phyloP scores from a whole-genome alignment of 2,113 vertebrate genomes.

The Peromyscus polionotus region DNA sequence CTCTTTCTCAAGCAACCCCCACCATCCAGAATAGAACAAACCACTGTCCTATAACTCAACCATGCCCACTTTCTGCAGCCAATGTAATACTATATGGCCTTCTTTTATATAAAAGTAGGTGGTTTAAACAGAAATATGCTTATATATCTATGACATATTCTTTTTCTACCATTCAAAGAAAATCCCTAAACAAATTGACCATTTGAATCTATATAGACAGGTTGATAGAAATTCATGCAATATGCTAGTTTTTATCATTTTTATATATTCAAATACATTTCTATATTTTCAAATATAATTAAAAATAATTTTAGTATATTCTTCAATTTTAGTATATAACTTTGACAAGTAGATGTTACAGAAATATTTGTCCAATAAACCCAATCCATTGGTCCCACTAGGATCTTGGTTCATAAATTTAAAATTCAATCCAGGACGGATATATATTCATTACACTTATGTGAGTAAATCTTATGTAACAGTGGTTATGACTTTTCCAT shows the following conservation, averaged over 20 bases:
- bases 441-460: neutral
- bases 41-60: neutral
- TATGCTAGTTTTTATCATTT: slow-evolving; percentile 7
- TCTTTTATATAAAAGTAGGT: slow-evolving; percentile 43
- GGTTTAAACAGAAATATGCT: slow-evolving; percentile 42
- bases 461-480: neutral
- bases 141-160: neutral
- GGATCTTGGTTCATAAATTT: neutral
- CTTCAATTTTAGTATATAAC: neutral
- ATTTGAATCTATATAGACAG: neutral
- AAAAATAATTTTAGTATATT: slow-evolving; percentile 23
- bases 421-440: neutral
- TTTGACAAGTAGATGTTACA: slow-evolving; percentile 10
- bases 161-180: slow-evolving; percentile 35
- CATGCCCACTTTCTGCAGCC: neutral
- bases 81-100: neutral
- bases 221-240: neutral
- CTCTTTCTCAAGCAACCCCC: neutral
- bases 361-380: neutral
- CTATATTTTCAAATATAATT: slow-evolving; percentile 14
- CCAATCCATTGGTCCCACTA: too few species aligned
- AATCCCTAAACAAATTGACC: neutral
- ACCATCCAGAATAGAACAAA: neutral
- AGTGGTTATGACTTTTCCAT: neutral
- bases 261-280: slow-evolving; percentile 32